Conservation (phyloP, 2,113 vertebrate genomes). For the Hypocryptadius cinnamomeus region DNA sequence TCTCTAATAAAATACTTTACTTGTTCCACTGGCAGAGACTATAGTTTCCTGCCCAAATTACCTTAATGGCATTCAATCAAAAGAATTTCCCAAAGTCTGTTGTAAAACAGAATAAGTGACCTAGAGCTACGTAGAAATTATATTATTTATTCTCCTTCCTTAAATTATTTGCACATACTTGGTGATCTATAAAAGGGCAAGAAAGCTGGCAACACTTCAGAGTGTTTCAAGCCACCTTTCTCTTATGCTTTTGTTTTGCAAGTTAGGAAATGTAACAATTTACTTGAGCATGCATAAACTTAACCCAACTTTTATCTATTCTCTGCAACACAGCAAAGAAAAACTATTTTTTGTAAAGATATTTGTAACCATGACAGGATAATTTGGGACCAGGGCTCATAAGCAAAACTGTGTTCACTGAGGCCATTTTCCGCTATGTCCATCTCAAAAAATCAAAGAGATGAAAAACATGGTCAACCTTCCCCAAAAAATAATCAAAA, state of each 20-base stretch:
- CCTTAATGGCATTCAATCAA: not conserved
- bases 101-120: not conserved
- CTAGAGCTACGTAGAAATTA: not conserved
- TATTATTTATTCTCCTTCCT: not conserved
- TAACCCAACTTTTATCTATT: not conserved
- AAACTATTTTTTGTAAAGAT: not conserved
- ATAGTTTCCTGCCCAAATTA: not conserved
- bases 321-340: not conserved
- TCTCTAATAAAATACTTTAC: conserved; percentile 29
- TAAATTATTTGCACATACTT: not conserved
- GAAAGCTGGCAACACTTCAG: not conserved
- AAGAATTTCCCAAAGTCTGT: not conserved
- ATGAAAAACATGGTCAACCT: not conserved
- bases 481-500: not conserved
- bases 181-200: not conserved
- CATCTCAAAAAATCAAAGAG: not conserved
- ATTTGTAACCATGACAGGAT: not conserved
- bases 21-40: conserved; percentile 32
- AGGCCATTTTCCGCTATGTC: not conserved
- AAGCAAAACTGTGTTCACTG: not conserved
- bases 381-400: not conserved
- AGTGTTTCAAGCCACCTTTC: not conserved
- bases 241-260: not conserved
- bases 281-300: not conserved
- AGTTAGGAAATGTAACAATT: not conserved